Conservation (phyloP, 2,888 invertebrate genomes). For the Mamestra brassicae region DNA sequence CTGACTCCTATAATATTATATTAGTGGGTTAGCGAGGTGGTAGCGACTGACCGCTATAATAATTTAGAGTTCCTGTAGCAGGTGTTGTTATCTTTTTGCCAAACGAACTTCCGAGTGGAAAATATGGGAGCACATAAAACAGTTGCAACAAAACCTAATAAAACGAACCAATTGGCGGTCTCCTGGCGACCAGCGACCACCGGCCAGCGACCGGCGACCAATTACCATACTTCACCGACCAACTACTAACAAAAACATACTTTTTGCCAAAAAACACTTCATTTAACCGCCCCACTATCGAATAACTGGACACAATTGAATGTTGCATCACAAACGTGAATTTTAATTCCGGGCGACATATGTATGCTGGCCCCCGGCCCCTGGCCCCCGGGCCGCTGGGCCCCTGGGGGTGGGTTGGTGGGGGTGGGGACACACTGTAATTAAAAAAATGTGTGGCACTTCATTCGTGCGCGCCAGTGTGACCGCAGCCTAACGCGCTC, state of each 20-base stretch:
- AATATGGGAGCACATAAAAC: constrained; percentile 48
- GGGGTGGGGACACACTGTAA: constrained; percentile 77
- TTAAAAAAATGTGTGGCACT: constrained; percentile 90
- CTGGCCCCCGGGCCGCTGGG: constrained; percentile 47
- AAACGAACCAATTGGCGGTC: constrained; percentile 56
- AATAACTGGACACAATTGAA: constrained; percentile 73
- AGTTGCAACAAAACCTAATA: constrained; percentile 56
- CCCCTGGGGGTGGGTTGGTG: constrained; percentile 57
- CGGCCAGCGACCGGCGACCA: constrained; percentile 33
- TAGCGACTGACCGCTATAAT: constrained; percentile 9
- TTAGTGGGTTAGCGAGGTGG: background rate
- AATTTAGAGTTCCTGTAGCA: constrained; percentile 1
- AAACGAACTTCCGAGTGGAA: constrained; percentile 25
- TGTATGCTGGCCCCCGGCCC: constrained; percentile 79
- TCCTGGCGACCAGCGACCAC: constrained; percentile 15
- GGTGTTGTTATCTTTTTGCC: constrained; percentile 33
- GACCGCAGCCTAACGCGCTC: constrained; percentile 76
- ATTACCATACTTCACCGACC: constrained; percentile 57
- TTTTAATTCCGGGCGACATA: constrained; percentile 88
- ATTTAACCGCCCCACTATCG: constrained; percentile 68
- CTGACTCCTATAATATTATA: background rate
- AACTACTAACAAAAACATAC: constrained; percentile 56
- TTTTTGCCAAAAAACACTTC: constrained; percentile 61
- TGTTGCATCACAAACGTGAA: constrained; percentile 86
- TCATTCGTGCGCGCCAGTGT: constrained; percentile 82